phyloP scores from a whole-genome alignment of 2,888 invertebrate genomes.

The Chloroclystis v-ata region DNA sequence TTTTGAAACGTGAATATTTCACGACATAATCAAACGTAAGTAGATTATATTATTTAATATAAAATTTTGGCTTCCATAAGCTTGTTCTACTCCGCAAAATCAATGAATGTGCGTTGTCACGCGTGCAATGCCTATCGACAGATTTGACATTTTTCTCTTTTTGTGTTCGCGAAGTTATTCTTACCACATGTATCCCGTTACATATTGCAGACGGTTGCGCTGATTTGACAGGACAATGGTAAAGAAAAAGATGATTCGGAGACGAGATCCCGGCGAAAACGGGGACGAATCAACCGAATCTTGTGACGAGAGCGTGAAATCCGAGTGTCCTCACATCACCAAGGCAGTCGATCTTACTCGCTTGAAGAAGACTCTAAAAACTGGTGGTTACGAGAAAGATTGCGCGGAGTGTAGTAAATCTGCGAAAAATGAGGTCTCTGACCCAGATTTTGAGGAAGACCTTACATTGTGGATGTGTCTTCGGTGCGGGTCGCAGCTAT shows the following conservation, averaged over 20 bases:
- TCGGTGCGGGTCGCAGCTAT: slow-evolving; percentile 87
- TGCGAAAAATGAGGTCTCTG: slow-evolving; percentile 54
- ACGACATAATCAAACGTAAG: slow-evolving; percentile 67
- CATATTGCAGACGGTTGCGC: slow-evolving; percentile 64
- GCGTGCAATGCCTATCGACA: slow-evolving; percentile 76
- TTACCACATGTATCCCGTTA: slow-evolving; percentile 74
- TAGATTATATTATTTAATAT: slow-evolving; percentile 40
- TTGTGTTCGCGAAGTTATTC: slow-evolving; percentile 71
- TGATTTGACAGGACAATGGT: slow-evolving; percentile 78
- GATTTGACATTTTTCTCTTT: slow-evolving; percentile 76
- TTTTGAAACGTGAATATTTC: slow-evolving; percentile 39
- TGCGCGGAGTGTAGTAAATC: slow-evolving; percentile 80
- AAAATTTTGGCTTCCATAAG: slow-evolving; percentile 30
- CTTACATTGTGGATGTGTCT: slow-evolving; percentile 86
- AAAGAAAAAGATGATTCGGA: slow-evolving; percentile 81
- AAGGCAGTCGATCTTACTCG: slow-evolving; percentile 82
- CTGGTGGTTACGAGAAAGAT: slow-evolving; percentile 71
- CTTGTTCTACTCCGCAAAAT: slow-evolving; percentile 28
- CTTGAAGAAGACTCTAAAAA: slow-evolving; percentile 78
- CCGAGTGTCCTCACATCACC: slow-evolving; percentile 82
- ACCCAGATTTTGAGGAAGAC: slow-evolving; percentile 73
- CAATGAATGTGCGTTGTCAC: slow-evolving; percentile 74
- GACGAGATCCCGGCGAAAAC: slow-evolving; percentile 82
- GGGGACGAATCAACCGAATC: slow-evolving; percentile 84
- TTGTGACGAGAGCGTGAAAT: slow-evolving; percentile 81